phyloP scores from a whole-genome alignment of 2,113 vertebrate species.

The Dermatemys mawii region DNA sequence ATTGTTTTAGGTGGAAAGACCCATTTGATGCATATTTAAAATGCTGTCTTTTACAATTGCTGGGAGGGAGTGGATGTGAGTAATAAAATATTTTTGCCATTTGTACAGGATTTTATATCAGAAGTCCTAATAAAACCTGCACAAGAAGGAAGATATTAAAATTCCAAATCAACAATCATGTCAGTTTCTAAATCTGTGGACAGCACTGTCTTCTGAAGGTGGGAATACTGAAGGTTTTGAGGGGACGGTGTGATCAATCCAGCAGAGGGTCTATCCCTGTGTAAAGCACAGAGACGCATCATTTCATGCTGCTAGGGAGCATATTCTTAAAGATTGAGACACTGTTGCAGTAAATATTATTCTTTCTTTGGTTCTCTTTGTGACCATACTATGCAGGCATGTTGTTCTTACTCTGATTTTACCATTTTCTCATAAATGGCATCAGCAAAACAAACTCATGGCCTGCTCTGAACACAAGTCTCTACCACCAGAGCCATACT shows the following conservation, averaged over 20 bases:
- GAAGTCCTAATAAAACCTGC: background rate
- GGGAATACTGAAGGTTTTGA: background rate
- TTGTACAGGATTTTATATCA: background rate
- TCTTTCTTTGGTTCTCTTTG: background rate
- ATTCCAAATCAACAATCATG: background rate
- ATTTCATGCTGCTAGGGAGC: background rate
- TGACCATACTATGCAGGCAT: background rate
- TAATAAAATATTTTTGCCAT: background rate
- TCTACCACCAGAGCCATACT: background rate
- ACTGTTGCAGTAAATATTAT: background rate
- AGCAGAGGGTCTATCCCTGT: too few species aligned
- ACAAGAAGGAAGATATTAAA: background rate
- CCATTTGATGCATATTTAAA: too few species aligned
- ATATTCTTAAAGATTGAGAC: background rate
- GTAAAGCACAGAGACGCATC: background rate
- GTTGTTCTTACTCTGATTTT: background rate
- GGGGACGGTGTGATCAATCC: background rate
- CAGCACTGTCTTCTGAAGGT: fast-evolving
- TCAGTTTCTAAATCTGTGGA: background rate
- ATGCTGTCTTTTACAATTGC: background rate
- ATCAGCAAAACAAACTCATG: fast-evolving
- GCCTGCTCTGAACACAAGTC: fast-evolving
- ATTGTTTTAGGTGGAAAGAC: fast-evolving
- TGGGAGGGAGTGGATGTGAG: background rate
- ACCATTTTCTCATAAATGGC: background rate